Evolutionary conservation across 2,888 invertebrate species (phyloP).

Genomic region (Latrodectus elegans): DNA sequence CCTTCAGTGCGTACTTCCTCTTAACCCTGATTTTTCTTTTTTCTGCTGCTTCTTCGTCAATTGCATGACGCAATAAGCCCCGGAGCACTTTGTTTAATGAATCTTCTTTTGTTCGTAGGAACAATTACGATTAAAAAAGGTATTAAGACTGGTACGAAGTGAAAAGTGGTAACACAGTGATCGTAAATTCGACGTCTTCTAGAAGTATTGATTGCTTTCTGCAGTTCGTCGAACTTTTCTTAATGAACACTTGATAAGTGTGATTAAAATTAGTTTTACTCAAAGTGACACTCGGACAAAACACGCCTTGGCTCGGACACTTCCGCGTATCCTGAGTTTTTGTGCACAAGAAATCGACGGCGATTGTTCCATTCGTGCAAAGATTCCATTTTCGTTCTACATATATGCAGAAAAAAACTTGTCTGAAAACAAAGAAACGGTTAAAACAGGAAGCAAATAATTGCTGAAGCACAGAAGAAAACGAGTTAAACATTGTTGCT

Average conservation of each 20-base stretch:
- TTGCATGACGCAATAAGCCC: constrained; percentile 3
- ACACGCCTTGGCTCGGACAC: background rate
- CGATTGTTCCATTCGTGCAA: background rate
- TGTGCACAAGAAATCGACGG: background rate
- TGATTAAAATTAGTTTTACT: background rate
- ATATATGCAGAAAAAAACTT: background rate
- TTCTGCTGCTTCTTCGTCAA: background rate
- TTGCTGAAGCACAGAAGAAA: too few relatives aligned
- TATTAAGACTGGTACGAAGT: background rate
- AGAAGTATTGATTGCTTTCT: background rate
- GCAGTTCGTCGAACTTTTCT: background rate
- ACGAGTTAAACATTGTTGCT: too few relatives aligned
- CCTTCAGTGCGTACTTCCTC: constrained; percentile 38
- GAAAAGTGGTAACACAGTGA: background rate
- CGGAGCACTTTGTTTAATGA: constrained; percentile 18
- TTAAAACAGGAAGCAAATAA: too few relatives aligned
- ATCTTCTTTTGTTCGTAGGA: constrained; percentile 41
- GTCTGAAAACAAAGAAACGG: too few relatives aligned
- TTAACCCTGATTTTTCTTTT: constrained; percentile 50
- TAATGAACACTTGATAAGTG: background rate
- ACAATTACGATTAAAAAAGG: constrained; percentile 28
- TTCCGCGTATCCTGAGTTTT: background rate
- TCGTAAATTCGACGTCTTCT: background rate
- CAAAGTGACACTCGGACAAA: background rate
- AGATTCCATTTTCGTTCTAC: background rate